phyloP scores from a whole-genome alignment of 2,113 vertebrate species.

The Brachyhypopomus gauderio region DNA sequence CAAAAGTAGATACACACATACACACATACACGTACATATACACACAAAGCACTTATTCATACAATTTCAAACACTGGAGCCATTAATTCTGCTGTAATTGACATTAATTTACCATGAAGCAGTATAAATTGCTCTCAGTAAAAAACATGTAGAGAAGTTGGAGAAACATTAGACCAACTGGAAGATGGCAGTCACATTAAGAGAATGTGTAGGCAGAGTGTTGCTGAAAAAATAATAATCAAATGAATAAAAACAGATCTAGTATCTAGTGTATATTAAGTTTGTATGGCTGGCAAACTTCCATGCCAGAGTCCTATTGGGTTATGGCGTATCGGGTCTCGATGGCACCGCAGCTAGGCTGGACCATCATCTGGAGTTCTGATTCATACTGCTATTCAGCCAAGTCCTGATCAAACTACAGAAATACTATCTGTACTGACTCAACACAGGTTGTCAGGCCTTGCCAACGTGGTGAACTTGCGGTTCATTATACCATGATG shows the following conservation, averaged over 20 bases:
- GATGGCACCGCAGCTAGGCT: conserved; percentile 25
- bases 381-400: neutral
- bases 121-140: conserved; percentile 34
- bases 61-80: conserved; percentile 9
- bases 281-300: conserved; percentile 54
- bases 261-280: conserved; percentile 53
- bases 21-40: conserved; percentile 10
- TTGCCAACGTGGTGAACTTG: neutral
- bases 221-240: conserved; percentile 1
- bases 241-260: conserved; percentile 32
- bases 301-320: conserved; percentile 3
- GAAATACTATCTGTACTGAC: neutral
- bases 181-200: conserved; percentile 34
- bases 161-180: conserved; percentile 50
- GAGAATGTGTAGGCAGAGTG: conserved; percentile 6
- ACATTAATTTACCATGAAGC: conserved; percentile 36
- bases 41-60: conserved; percentile 36
- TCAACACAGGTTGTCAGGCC: neutral
- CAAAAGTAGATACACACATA: neutral
- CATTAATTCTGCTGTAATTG: conserved; percentile 44
- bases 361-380: conserved; percentile 3
- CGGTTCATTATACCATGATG: neutral
- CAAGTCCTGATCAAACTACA: conserved; percentile 1
- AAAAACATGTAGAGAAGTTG: conserved; percentile 3
- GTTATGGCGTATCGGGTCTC: neutral